phyloP scores from a whole-genome alignment of 2,888 invertebrate species.

The Protodeltote pygarga region DNA sequence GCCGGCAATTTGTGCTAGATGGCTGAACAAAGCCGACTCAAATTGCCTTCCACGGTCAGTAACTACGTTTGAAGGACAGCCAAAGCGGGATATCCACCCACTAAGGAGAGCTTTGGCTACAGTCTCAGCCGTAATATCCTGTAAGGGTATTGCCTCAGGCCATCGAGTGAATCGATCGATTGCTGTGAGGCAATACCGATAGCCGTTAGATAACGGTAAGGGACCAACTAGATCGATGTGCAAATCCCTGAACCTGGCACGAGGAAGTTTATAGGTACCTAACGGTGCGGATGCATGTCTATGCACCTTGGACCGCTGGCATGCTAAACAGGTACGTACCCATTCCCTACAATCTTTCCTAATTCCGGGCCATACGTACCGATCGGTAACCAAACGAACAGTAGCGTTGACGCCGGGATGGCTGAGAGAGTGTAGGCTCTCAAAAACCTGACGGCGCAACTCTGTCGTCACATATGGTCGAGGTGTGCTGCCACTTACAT shows the following conservation, averaged over 20 bases:
- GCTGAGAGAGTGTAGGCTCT: conserved; percentile 21
- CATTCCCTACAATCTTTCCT: conserved; percentile 41
- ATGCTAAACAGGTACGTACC: conserved; percentile 47
- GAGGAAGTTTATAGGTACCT: neutral
- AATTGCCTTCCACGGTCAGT: no score
- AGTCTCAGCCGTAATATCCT: conserved; percentile 63
- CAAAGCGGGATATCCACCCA: conserved; percentile 47
- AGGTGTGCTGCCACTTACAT: neutral
- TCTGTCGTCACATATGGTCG: conserved; percentile 27
- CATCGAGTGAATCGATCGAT: conserved; percentile 45
- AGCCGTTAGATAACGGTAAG: conserved; percentile 20
- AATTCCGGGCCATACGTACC: conserved; percentile 40
- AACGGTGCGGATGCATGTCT: conserved; percentile 23
- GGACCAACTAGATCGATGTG: conserved; percentile 42
- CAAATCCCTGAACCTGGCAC: conserved; percentile 16
- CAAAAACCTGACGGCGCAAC: conserved; percentile 15
- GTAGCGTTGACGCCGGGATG: conserved; percentile 32
- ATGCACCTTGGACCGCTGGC: conserved; percentile 57
- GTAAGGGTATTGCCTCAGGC: conserved; percentile 43
- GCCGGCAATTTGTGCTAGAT: no score
- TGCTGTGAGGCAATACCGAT: conserved; percentile 42
- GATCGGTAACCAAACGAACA: conserved; percentile 21
- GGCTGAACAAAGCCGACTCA: no score
- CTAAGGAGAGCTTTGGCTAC: conserved; percentile 56
- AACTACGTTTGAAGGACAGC: conserved; percentile 35